Evolutionary conservation across 2,888 invertebrate genomes (phyloP), one percentile per base, ranked within the genome.

Genomic region (Bursaphelenchus okinawaensis): DNA sequence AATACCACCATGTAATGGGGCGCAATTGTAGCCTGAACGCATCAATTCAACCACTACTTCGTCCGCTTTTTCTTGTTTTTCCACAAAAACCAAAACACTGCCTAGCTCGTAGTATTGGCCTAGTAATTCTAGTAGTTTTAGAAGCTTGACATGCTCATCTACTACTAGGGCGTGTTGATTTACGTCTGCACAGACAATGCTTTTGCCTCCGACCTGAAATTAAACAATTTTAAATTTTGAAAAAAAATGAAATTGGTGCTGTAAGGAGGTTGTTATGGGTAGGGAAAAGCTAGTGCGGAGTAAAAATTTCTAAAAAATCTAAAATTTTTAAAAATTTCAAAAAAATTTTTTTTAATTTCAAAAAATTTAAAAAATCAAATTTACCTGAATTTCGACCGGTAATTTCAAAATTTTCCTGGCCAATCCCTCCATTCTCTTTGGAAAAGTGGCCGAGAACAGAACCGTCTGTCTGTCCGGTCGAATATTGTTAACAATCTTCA

Each of bases 361-460:
- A 60, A 22, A 4, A 52, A 60, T 27, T 51, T 9, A 66, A 72
- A 62, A 68, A 56, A 66, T 16, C 3, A 7, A 22, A n/a, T 26
- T 62, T 22, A 96, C 86, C 86, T 92, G 92, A 27, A 98, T 91
- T 86, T 98, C 98, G 52, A 98, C 90, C 0, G 98, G 98, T 83
- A 92, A 91, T 74, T 90, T 90, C 7, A 99, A 86, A 77, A 95
- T 93, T 72, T 93, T 88, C 22, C 95, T 87, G 0, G 98, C 98
- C 12, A 99, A 85, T 0, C 95, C 96, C 84, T 99, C 98, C 96
- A 98, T 98, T 85, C 94, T 94, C 0, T 95, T 87, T 0, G 98
- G 98, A 84, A 99, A 99, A 0, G 98, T 98, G 0, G 98, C 98
- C 75, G 93, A 94, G 84, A 98, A 99, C 89, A 98, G 90, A 16